Base-by-base conservation (phyloP, 1,140 invertebrate species). In the Pomacea maculata region DNA sequence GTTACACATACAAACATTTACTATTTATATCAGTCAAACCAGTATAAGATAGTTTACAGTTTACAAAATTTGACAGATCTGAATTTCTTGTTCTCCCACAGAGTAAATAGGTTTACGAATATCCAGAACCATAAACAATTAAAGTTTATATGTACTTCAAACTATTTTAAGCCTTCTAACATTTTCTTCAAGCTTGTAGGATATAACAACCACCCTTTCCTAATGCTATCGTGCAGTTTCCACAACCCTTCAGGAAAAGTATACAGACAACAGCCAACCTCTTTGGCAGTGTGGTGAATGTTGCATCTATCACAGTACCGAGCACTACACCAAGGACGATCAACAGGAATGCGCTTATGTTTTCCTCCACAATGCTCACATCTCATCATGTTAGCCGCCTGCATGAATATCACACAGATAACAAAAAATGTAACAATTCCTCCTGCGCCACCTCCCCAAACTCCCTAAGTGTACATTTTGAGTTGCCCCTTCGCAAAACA, bases 221-320 rank as follows among this genome's bases (percentile, higher is more conserved):
- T 45, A 45, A 45, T 45, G 34, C 34, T 75, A 29, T 80, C 15
- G 8, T 61, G 29, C 34, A 9, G n/a, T 6, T 10, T 7, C 29
- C 4, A 63, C 52, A 75, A 29, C 19, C 25, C n/a, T 12, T 61
- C 5, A 34, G 61, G 21, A 1, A n/a, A 25, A 61, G 34, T 45
- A 61, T 17, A 75, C 17, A 45, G 29, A 67, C 63, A 67, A 73
- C 54, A 75, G 64, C 86, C 88, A 88, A 96, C 96, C 93, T 98
- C 96, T 93, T 96, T 95, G 65, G 96, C 96, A 79, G 96, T 95
- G 92, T 98, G 97, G 84, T 95, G 93, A 87, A 96, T 97, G 91
- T 96, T 96, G 92, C 97, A 98, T 83, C 95, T 94, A 83, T 94
- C 93, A 93, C 97, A 98, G 92, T 95, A 96, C 61, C 97, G 93